Conservation (phyloP, 2,797 vertebrate genomes). For the Scolopax rusticola region DNA sequence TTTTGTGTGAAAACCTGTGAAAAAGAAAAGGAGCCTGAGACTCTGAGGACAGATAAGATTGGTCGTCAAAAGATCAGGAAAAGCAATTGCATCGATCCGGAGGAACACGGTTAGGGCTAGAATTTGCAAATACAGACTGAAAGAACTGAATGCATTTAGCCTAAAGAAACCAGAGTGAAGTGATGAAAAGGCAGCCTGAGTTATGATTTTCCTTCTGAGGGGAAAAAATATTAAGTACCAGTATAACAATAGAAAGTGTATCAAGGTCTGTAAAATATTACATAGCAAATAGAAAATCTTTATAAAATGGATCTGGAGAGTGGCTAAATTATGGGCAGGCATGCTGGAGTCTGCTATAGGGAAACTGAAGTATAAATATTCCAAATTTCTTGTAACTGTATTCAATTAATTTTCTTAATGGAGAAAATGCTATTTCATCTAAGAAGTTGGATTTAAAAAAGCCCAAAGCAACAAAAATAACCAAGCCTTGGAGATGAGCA, state of each 20-base stretch:
- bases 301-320: neutral
- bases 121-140: neutral
- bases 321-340: neutral
- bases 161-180: neutral
- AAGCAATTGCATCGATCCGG: neutral
- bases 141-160: neutral
- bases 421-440: neutral
- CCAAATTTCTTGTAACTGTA: neutral
- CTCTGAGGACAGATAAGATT: neutral
- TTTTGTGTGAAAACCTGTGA: constrained; percentile 45
- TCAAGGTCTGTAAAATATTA: neutral
- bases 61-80: constrained; percentile 1
- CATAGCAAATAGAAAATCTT: neutral
- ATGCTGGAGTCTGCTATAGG: neutral
- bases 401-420: neutral
- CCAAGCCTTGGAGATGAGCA: neutral
- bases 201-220: neutral
- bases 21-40: constrained; percentile 14
- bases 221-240: neutral
- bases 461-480: neutral
- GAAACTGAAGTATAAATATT: neutral
- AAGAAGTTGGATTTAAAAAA: neutral
- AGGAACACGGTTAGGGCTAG: neutral
- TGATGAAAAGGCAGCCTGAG: neutral
- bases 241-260: neutral